Base-by-base conservation (phyloP, 2,113 vertebrate species). In the Heterotis niloticus region DNA sequence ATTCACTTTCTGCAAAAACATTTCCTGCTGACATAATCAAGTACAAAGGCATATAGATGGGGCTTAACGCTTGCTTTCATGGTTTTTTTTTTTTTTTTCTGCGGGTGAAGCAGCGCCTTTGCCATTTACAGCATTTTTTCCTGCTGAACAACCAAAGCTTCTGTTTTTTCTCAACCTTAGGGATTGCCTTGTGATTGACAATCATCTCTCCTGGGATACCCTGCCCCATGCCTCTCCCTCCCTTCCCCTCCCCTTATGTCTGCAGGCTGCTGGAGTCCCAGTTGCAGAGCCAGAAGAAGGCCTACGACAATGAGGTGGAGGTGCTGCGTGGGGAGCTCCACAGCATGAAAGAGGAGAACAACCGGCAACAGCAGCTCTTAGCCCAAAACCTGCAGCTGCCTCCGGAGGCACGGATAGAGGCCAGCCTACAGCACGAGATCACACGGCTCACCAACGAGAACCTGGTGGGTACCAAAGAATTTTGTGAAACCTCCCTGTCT, bases 351-450 rank as follows among this genome's bases (percentile, higher is more conserved):
- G 98, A 98, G 67, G 98, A 99, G 62, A 99, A 97, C 86, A 97
- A 97, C 28, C 93, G 96, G 10, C 98, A 99, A 90, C 98, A 99
- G 92, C 97, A 99, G 90, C 94, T 99, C 1, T 84, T 99, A 81
- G 96, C 98, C 0, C 98, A 99, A 88, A 99, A 99, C 81, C 94
- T 98, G 71, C 97, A 99, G 92, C 93, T 99, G 84, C 97, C 98
- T 1, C 98, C 96, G 0, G 97, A 98, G 86, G 98, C 96, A 0
- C 95, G 97, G 34, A 99, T 99, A 0, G 97, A 99, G 82, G 97
- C 97, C 89, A 99, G 97, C 67, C 92, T 99, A 71, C 97, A 99
- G 85, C 98, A 99, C 0, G 98, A 99, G 89, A 99, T 99, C 91
- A 99, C 97, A 9, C 91, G 98, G 3, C 94, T 99, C 73, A 99